Evolutionary conservation across 1,140 invertebrate species (phyloP).

Genomic region (Aethina tumida): DNA sequence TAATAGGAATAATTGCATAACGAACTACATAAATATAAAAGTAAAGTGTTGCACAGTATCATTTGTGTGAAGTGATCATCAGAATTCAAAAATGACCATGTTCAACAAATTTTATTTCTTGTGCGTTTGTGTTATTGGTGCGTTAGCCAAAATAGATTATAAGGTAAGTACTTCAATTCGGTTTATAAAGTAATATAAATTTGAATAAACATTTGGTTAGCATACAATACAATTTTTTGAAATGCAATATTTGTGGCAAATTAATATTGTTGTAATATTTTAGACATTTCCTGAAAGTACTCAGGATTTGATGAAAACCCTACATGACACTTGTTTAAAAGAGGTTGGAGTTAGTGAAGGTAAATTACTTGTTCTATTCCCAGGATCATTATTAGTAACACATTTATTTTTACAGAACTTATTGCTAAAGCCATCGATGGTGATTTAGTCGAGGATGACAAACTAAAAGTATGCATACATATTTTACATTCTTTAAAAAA

Average conservation of each 20-base stretch:
- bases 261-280: background rate
- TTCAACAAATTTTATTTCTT: constrained; percentile 1
- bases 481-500: constrained; percentile 4
- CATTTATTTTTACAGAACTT: constrained; percentile 4
- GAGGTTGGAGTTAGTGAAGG: constrained; percentile 16
- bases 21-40: too few relatives aligned
- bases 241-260: background rate
- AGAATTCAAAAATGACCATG: background rate
- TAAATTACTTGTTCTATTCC: constrained; percentile 5
- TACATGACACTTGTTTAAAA: constrained; percentile 15
- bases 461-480: constrained; percentile 12
- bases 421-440: constrained; percentile 7
- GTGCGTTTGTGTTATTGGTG: background rate
- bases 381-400: background rate
- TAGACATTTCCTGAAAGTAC: constrained; percentile 7
- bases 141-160: constrained; percentile 7
- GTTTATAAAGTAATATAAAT: background rate
- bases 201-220: constrained; percentile 1
- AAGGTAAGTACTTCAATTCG: constrained; percentile 7
- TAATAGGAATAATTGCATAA: constrained; percentile 2
- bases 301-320: constrained; percentile 11
- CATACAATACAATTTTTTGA: background rate
- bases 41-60: too few relatives aligned
- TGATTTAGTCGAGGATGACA: constrained; percentile 11
- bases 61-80: constrained; percentile 1